Evolutionary conservation across 2,113 vertebrate genomes (phyloP), one percentile per base, ranked within the genome.

Genomic region (Chaenocephalus aceratus): DNA sequence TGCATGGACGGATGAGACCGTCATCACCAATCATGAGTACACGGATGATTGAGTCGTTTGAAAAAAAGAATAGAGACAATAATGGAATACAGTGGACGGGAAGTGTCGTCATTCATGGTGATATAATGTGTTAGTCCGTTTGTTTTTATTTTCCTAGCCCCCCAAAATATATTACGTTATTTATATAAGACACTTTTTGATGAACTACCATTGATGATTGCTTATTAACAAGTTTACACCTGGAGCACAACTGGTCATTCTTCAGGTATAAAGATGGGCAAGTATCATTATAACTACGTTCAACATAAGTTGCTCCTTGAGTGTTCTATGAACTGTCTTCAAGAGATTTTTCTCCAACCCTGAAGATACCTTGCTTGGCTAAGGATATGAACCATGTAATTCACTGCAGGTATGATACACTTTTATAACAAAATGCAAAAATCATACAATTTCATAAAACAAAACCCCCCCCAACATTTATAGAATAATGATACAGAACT

Each of bases 261-360:
- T 66, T 62, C 3, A 15, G 4, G 2, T 49, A 49, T 41, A 41
- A 72, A 59, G 21, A 67, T 54, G 4, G 14, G 53, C 13, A 56
- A 56, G 10, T 36, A 7, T 10, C 12, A n/a, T 23, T 49, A 67
- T 72, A 52, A 48, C 44, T 30, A n/a, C 26, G 13, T 15, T 26
- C 16, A 72, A 82, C 34, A 12, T 56, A 9, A 45, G 44, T 13
- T 65, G 30, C 13, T 30, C 15, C 13, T 52, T 65, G n/a, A 64
- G 70, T 54, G 34, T 65, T 61, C 4, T 51, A 80, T 74, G 7
- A 58, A 3, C 23, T 53, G 6, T 75, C 30, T 30, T 30, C 30
- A 30, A 30, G 30, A 30, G 46, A 7, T 15, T 46, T 10, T 56
- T 63, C 72, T 83, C 18, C 64, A 53, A 60, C 48, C 41, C 5